Percentiles rank a stretch among this genome's conserved stretches.
phyloP scores from a whole-genome alignment of 1,140 invertebrate species.

The Planococcus citri region DNA sequence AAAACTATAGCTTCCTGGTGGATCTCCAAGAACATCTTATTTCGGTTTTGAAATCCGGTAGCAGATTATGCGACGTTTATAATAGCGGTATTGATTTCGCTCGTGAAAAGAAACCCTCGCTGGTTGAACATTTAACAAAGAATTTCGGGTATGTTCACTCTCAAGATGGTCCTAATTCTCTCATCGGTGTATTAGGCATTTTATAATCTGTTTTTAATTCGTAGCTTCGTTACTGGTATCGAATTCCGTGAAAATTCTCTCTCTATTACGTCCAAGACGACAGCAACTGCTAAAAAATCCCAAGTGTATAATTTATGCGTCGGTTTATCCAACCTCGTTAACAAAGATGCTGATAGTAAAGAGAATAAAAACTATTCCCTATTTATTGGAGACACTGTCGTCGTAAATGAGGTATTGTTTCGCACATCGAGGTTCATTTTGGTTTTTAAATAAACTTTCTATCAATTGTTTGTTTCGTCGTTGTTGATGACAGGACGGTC shows the following conservation, averaged over 20 bases:
- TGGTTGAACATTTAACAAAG: slow-evolving; percentile 87
- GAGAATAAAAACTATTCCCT: slow-evolving; percentile 84
- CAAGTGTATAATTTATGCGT: slow-evolving; percentile 97
- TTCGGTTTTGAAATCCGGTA: slow-evolving; percentile 67
- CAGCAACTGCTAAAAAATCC: slow-evolving; percentile 67
- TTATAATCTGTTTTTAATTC: slow-evolving; percentile 24
- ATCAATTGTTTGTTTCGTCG: neutral
- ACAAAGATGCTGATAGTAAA: slow-evolving; percentile 69
- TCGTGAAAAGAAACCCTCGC: slow-evolving; percentile 72
- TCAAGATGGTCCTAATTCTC: neutral
- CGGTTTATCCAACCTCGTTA: slow-evolving; percentile 77
- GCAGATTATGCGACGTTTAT: slow-evolving; percentile 80
- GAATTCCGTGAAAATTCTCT: slow-evolving; percentile 94
- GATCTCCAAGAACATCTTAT: slow-evolving; percentile 85
- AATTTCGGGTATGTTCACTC: slow-evolving; percentile 56
- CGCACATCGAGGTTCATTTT: neutral
- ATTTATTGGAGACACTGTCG: slow-evolving; percentile 92
- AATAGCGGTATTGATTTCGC: slow-evolving; percentile 68
- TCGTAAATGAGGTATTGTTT: slow-evolving; percentile 71
- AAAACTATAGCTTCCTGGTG: slow-evolving; percentile 87
- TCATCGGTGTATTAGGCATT: neutral
- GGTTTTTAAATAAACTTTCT: neutral
- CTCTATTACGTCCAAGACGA: slow-evolving; percentile 81
- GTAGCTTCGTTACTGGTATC: slow-evolving; percentile 85
- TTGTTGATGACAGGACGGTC: slow-evolving; percentile 42